Base-by-base conservation (phyloP, 2,113 vertebrate genomes). In the Leucopsar rothschildi region DNA sequence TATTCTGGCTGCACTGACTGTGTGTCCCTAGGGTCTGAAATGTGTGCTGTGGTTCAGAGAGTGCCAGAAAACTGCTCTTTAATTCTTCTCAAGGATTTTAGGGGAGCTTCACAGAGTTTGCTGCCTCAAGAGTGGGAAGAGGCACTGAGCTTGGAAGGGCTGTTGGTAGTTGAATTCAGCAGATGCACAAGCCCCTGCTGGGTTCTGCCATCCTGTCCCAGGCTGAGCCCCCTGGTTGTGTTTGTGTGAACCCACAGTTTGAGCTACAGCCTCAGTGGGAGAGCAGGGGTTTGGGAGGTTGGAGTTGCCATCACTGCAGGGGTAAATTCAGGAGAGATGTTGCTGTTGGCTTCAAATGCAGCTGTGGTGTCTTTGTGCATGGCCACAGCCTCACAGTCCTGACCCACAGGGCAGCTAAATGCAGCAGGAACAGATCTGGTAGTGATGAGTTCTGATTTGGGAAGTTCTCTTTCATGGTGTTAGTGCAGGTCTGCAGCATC, bases 291-390 rank as follows among this genome's bases (percentile, higher is more conserved):
- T 50, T 44, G 18, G 7, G 23, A 59, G 35, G 22, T 24, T 11
- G 21, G n/a, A 25, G 19, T 28, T 68, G 31, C 5, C 6, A 3
- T 55, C 1, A 0, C 40, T 81, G 31, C 25, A 11, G 17, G 24
- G 12, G 7, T 39, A 14, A n/a, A 24, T 42, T 86, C 6, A 3
- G 40, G 27, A 27, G 59, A 45, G 40, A 11, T 75, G 28, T 52
- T 86, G 44, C 24, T 70, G 28, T 85, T 65, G 11, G 15, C 22
- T 77, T 21, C 10, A 68, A 44, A 35, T 42, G 17, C 15, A 21
- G 24, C 5, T 11, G 9, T 29, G 44, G 27, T 63, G 53, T 57
- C 44, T 16, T 66, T 31, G 24, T 35, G 15, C 5, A 1, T 12
- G 64, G 39, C 27, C 8, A 19, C 39, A 37, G 35, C 23, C 40